Conservation (phyloP, 30 jellyfish, hydroid and myxozoan genomes). For the Hydra vulgaris region DNA sequence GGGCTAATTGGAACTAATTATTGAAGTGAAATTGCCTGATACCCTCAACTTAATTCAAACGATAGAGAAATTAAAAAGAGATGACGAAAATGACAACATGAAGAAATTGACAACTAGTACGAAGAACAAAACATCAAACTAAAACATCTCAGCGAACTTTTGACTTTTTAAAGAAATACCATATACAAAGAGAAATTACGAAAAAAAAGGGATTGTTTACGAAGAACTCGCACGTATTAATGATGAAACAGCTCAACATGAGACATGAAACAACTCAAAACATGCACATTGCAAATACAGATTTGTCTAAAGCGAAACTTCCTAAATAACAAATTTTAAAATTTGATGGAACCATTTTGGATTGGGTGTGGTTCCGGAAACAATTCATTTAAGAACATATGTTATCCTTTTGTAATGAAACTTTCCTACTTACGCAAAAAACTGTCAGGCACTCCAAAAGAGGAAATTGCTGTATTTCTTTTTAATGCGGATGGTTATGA, state of each 20-base stretch:
- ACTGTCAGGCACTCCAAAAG: constrained; percentile 23
- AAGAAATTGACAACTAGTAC: neutral
- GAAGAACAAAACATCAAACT: neutral
- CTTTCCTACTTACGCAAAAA: constrained; percentile 27
- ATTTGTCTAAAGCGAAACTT: constrained; percentile 5
- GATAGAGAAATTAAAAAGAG: too few species aligned
- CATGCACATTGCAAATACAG: neutral
- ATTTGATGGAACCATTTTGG: constrained; percentile 41
- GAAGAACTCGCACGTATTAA: neutral
- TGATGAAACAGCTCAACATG: too few species aligned
- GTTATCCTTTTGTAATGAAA: neutral
- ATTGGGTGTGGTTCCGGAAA: constrained; percentile 42
- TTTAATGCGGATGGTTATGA: too few species aligned
- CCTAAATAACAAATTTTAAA: constrained; percentile 12
- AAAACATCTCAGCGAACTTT: too few species aligned
- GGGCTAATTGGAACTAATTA: too few species aligned
- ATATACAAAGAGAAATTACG: neutral
- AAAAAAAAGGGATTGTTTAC: neutral
- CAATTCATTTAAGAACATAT: constrained; percentile 32
- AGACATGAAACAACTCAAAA: too few species aligned
- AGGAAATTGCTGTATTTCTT: too few species aligned
- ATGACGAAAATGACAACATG: neutral
- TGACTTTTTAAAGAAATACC: neutral
- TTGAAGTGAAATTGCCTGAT: neutral
- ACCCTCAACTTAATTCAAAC: too few species aligned